Conservation (phyloP, 2,113 vertebrate genomes). For the Ailurus styani region DNA sequence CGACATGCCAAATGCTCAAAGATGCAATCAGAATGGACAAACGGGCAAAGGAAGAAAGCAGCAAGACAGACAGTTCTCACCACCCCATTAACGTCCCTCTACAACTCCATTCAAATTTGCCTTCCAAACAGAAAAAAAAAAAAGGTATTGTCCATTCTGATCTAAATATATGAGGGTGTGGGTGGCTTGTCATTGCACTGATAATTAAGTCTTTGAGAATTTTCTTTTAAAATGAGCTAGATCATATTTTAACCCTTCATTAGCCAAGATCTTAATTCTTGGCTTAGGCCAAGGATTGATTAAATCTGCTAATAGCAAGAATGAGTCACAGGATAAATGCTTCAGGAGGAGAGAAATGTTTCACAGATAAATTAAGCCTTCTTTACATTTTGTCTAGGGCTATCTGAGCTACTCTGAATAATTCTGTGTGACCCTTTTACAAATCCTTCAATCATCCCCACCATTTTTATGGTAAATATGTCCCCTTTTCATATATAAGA, state of each 20-base stretch:
- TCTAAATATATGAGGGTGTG: neutral
- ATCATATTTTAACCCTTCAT: slow-evolving; percentile 8
- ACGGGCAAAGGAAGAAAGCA: neutral
- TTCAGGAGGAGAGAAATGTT: neutral
- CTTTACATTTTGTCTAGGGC: slow-evolving; percentile 6
- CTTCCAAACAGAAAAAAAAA: neutral
- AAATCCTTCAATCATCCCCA: neutral
- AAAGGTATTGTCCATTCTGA: neutral
- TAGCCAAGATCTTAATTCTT: neutral
- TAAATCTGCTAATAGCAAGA: neutral
- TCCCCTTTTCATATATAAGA: neutral
- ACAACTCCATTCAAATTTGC: neutral
- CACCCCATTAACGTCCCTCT: neutral
- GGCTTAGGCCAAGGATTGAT: slow-evolving; percentile 19
- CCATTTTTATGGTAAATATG: neutral
- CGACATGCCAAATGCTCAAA: neutral
- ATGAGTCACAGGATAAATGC: slow-evolving; percentile 23
- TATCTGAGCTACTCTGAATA: neutral
- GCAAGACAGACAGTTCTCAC: neutral
- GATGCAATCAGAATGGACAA: neutral
- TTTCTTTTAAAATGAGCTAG: slow-evolving; percentile 25
- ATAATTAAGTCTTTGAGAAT: neutral
- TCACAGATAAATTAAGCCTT: slow-evolving; percentile 21
- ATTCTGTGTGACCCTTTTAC: neutral
- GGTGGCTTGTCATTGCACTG: neutral